These are phyloP conservation scores for Patella vulgata DNA, from an alignment of 1,140 invertebrate species.

Conservation along the genomic window DNA sequence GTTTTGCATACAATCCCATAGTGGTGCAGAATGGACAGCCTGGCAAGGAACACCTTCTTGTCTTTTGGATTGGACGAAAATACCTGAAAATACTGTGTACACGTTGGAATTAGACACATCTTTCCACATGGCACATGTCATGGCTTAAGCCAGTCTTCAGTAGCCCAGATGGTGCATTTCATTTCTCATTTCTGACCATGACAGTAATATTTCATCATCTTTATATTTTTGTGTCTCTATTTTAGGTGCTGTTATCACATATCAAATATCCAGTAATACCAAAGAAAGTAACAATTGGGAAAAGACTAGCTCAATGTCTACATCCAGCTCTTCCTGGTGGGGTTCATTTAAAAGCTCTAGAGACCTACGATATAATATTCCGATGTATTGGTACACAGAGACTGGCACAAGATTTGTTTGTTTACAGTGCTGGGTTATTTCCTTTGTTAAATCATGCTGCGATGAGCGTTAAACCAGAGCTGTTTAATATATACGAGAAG, in stretches of 20 bases:
- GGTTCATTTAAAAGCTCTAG: constrained; percentile 92
- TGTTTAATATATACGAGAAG: constrained; percentile 90
- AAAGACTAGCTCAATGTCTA: constrained; percentile 93
- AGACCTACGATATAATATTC: constrained; percentile 94
- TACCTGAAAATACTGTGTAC: no score
- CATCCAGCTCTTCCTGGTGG: constrained; percentile 89
- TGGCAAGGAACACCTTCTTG: no score
- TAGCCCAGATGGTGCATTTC: no score
- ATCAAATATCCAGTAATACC: constrained; percentile 90
- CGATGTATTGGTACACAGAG: constrained; percentile 87
- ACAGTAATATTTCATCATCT: no score
- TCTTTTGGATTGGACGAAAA: no score
- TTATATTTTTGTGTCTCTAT: no score
- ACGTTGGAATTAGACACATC: no score
- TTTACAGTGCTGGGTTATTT: constrained; percentile 86
- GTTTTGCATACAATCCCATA: no score
- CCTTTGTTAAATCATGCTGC: constrained; percentile 89
- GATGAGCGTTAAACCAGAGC: constrained; percentile 82
- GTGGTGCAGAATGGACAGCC: no score
- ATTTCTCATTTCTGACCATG: no score
- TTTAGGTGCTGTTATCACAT: constrained; percentile 79
- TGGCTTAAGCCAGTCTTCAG: no score
- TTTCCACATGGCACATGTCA: no score
- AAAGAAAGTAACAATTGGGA: constrained; percentile 88
- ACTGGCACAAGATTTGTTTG: constrained; percentile 85